Percentiles rank a stretch among this genome's conserved stretches.
Evolutionary conservation across 2,797 vertebrate genomes (phyloP).

Genomic region (Rhincodon typus): DNA sequence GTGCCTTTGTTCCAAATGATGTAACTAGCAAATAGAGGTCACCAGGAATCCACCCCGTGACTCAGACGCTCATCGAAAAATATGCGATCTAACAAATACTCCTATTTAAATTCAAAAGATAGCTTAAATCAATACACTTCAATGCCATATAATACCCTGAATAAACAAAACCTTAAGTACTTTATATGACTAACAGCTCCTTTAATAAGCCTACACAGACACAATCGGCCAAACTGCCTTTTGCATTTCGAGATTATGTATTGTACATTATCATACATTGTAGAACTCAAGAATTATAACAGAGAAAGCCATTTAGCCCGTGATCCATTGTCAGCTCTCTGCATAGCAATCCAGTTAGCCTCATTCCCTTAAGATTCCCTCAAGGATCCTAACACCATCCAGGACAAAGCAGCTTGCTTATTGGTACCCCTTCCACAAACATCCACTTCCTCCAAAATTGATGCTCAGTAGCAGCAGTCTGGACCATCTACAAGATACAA

Average conservation of each 20-base stretch:
- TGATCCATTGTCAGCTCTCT: background rate
- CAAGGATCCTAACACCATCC: too few species aligned
- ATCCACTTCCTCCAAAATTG: too few species aligned
- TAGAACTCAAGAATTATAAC: background rate
- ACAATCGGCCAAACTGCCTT: background rate
- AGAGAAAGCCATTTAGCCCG: background rate
- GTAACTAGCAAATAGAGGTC: too few species aligned
- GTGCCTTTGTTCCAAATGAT: too few species aligned
- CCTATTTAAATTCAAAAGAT: background rate
- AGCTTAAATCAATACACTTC: background rate
- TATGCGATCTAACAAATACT: too few species aligned
- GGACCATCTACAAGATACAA: too few species aligned
- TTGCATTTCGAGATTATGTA: background rate
- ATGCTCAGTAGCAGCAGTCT: too few species aligned
- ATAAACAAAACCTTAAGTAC: background rate
- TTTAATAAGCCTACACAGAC: background rate
- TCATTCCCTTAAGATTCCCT: background rate
- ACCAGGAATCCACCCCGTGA: too few species aligned
- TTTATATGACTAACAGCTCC: background rate
- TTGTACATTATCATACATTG: background rate
- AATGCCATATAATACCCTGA: background rate
- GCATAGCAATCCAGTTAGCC: background rate
- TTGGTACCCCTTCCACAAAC: too few species aligned
- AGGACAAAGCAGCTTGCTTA: too few species aligned
- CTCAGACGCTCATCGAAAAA: too few species aligned